Evolutionary conservation across 2,888 invertebrate genomes (phyloP).

Genomic region (Euphydryas editha): DNA sequence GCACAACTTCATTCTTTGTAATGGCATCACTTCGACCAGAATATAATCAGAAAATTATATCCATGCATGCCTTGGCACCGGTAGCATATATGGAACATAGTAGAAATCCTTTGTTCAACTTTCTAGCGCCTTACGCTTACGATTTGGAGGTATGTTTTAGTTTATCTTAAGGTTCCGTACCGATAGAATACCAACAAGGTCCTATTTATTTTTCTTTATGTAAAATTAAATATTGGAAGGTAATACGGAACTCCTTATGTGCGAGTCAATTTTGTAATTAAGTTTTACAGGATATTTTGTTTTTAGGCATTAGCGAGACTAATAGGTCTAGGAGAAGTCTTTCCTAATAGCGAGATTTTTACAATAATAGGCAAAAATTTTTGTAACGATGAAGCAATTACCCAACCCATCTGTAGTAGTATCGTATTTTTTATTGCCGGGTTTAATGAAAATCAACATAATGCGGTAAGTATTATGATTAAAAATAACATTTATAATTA

Average conservation of each 20-base stretch:
- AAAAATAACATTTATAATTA: neutral
- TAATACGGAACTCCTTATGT: too few relatives aligned
- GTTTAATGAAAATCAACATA: conserved; percentile 82
- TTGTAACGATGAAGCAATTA: conserved; percentile 77
- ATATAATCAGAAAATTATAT: conserved; percentile 84
- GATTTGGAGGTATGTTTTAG: neutral
- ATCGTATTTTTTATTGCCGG: conserved; percentile 86
- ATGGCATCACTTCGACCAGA: conserved; percentile 64
- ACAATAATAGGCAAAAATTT: conserved; percentile 70
- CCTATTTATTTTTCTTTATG: too few relatives aligned
- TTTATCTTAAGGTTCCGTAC: neutral
- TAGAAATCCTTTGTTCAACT: conserved; percentile 73
- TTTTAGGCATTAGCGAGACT: conserved; percentile 65
- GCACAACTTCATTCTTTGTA: conserved; percentile 65
- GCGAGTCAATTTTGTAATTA: too few relatives aligned
- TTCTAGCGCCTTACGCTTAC: conserved; percentile 67
- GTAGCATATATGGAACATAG: conserved; percentile 78
- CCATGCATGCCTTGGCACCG: conserved; percentile 66
- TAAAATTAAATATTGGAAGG: too few relatives aligned
- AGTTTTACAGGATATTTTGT: too few relatives aligned
- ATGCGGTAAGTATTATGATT: conserved; percentile 67
- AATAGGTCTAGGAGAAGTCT: conserved; percentile 83
- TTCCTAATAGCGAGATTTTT: conserved; percentile 81
- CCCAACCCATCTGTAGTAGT: conserved; percentile 86
- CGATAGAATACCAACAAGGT: neutral